These are phyloP conservation scores for Drosophila percnosoma DNA, from an alignment of 2,888 invertebrate species.

Conservation along the genomic window DNA sequence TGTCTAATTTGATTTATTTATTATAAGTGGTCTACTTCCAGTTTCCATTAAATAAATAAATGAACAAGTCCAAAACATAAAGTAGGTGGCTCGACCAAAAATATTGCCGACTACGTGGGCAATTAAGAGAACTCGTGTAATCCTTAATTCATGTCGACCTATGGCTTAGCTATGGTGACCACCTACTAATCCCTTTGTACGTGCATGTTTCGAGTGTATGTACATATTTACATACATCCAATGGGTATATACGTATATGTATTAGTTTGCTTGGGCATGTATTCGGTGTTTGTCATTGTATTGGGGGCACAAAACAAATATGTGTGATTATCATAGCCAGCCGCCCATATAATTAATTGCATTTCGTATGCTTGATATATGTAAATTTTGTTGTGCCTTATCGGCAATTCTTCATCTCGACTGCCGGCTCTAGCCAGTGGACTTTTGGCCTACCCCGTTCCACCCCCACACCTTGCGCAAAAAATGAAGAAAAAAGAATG, in stretches of 20 bases:
- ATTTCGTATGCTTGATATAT: constrained; percentile 34
- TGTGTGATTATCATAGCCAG: constrained; percentile 23
- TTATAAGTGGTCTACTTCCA: neutral
- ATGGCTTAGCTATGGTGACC: constrained; percentile 46
- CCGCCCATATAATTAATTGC: constrained; percentile 54
- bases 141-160: constrained; percentile 44
- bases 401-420: constrained; percentile 6
- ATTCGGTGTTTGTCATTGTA: constrained; percentile 21
- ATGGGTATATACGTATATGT: constrained; percentile 1
- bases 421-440: neutral
- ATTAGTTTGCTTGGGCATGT: constrained; percentile 3
- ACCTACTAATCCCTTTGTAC: constrained; percentile 57
- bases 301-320: constrained; percentile 15
- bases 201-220: constrained; percentile 17
- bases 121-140: constrained; percentile 35
- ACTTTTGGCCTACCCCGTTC: constrained; percentile 3
- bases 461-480: neutral
- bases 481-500: neutral
- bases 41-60: neutral
- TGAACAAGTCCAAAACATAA: neutral
- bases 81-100: neutral
- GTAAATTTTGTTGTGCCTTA: constrained; percentile 27
- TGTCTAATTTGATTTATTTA: neutral
- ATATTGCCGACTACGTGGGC: neutral
- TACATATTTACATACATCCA: neutral